phyloP scores from a whole-genome alignment of 2,113 vertebrate genomes.

The Isurus oxyrinchus region DNA sequence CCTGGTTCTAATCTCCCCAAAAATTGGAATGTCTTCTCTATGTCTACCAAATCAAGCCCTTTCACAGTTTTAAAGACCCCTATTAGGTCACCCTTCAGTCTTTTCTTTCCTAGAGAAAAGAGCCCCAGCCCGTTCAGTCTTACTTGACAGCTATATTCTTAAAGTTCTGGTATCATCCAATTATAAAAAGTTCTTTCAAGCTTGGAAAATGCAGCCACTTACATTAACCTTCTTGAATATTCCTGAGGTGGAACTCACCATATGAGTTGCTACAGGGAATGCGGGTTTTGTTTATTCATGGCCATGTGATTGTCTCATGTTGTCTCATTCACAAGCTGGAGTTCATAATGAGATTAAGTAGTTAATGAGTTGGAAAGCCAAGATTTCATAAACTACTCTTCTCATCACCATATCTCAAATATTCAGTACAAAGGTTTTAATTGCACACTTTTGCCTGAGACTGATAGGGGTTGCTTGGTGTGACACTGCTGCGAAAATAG shows the following conservation, averaged over 20 bases:
- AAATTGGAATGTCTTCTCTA: neutral
- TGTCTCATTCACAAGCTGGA: neutral
- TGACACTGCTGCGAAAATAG: neutral
- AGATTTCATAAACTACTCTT: neutral
- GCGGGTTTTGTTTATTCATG: neutral
- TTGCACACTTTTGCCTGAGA: neutral
- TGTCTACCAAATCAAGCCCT: neutral
- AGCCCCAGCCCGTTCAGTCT: neutral
- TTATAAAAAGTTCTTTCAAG: neutral
- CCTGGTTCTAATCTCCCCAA: neutral
- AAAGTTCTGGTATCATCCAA: neutral
- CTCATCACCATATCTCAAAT: no score
- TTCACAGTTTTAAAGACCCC: neutral
- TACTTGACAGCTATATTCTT: neutral
- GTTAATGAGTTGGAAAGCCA: neutral
- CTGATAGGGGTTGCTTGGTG: neutral
- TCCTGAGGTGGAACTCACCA: conserved; percentile 8
- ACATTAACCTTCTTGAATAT: conserved; percentile 38
- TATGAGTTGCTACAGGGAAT: neutral
- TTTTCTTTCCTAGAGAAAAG: neutral
- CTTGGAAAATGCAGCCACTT: neutral
- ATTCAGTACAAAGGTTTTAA: neutral
- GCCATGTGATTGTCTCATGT: neutral
- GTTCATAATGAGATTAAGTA: neutral
- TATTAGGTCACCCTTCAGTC: neutral